Base-by-base conservation (phyloP, 2,888 invertebrate species). In the Leptopilina syphax region DNA sequence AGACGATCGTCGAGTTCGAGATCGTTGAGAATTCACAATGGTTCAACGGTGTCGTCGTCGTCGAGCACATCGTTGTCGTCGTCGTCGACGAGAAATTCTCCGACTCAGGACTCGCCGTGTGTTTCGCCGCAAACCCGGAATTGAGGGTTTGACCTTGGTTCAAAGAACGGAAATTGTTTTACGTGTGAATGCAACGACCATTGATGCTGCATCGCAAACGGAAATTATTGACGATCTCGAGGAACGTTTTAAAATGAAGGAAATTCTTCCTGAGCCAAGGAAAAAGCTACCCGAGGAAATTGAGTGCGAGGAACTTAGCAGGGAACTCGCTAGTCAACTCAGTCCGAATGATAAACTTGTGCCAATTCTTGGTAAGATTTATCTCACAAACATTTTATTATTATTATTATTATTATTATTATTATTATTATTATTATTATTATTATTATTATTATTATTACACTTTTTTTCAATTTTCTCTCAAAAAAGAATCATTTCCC, bases 271-370 rank as follows among this genome's bases (percentile, higher is more conserved):
- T 27, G 92, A 92, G 63, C 93, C 93, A 1, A 93, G 95, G 82
- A 94, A 94, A 87, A 95, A 95, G 85, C 92, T 94, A 67, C 94
- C 95, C 84, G 96, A 96, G 90, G 97, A 97, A 92, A 93, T 96
- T 85, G 96, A 96, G 87, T 96, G 96, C 92, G 96, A 97, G 89
- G 93, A 94, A 86, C 93, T 96, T 83, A 94, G 94, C 67, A 92
- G 94, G 82, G 95, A 95, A 89, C 92, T 95, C 80, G 93, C 94
- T 80, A 94, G 93, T 88, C 94, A 95, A 86, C 92, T 95, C 77
- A 92, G 93, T 34, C 94, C 94, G 54, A 93, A 94, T 81, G 95
- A 95, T 88, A 94, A 94, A 88, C 93, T 96, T 80, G 94, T 95
- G 90, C 94, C 94, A 82, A 93, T 96, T 84, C 92, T 95, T 87